Base-by-base conservation (phyloP, 2,113 vertebrate species). In the Hiodon tergisus region DNA sequence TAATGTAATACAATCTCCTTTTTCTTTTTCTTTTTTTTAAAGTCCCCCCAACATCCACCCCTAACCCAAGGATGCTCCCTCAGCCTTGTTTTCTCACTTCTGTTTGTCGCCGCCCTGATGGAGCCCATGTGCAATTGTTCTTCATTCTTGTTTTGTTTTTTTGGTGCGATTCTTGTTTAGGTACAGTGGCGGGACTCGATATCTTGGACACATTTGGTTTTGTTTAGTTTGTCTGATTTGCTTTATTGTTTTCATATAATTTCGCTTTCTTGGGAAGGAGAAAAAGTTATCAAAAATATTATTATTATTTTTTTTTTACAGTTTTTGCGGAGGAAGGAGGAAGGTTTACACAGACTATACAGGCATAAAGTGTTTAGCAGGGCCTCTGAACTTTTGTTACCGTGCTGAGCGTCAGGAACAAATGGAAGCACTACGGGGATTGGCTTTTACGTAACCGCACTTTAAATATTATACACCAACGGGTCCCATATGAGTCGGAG, bases 31-130 rank as follows among this genome's bases (percentile, higher is more conserved):
- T 79, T 72, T 83, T 77, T 61, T 70, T 79, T 81, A 76, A 58
- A 73, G 78, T 79, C 76, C 81, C 78, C 75, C 54, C 61, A 79
- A 81, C 81, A 81, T 85, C 71, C 47, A 82, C 80, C 73, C 80
- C 83, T 80, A 31, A 31, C 31, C 31, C 31, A 31, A 31, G 31
- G 79, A 90, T 83, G 91, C 91, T 90, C 91, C 91, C 90, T 92
- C 87, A 78, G 86, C 79, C 83, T 76, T 83, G 83, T 82, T 78
- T 74, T 66, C 61, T 58, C 78, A 82, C 78, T 85, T 88, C 51
- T 84, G 72, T 78, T 79, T 87, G 84, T 79, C 78, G 80, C 75
- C 67, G 16, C 58, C 61, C 70, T 84, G 46, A 47, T 51, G 69
- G 80, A 31, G 31, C 31, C 31, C 31, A 31, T 31, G 31, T 31